Percentiles rank a stretch among this genome's conserved stretches.
phyloP scores from a whole-genome alignment of 2,113 vertebrate genomes.

The Oncorhynchus clarkii region DNA sequence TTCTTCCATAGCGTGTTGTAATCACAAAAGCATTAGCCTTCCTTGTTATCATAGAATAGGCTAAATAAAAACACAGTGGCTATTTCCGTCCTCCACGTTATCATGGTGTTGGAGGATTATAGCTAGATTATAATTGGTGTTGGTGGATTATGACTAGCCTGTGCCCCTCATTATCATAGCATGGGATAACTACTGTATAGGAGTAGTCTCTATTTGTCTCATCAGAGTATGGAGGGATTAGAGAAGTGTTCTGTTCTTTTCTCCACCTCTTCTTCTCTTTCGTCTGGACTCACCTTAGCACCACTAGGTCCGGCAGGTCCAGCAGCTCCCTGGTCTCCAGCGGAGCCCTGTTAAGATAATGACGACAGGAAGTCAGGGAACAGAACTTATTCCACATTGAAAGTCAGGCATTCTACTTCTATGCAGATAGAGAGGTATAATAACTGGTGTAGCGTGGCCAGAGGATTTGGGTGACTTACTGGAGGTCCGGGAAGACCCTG shows the following conservation, averaged over 20 bases:
- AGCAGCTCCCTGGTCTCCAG: conserved; percentile 87
- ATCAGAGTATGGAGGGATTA: background rate
- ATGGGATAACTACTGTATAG: conserved; percentile 16
- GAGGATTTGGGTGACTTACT: conserved; percentile 80
- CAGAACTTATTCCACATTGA: background rate
- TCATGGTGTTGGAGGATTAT: conserved; percentile 29
- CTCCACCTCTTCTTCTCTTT: conserved; percentile 4
- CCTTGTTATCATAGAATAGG: conserved; percentile 52
- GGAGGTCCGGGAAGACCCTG: conserved; percentile 96
- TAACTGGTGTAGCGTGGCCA: conserved; percentile 68
- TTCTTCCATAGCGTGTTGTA: conserved; percentile 37
- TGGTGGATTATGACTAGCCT: conserved; percentile 43
- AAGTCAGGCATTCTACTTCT: too few species aligned
- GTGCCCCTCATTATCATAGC: conserved; percentile 54
- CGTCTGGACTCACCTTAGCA: conserved; percentile 78
- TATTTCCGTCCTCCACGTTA: conserved; percentile 18
- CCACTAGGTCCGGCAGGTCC: conserved; percentile 88
- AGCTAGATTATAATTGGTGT: background rate
- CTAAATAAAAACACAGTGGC: conserved; percentile 51
- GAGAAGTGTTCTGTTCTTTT: background rate
- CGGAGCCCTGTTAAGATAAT: conserved; percentile 76
- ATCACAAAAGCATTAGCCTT: conserved; percentile 52
- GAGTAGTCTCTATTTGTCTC: background rate
- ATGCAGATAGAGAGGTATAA: background rate
- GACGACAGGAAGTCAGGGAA: conserved; percentile 2